Evolutionary conservation across 2,888 invertebrate species (phyloP), one percentile per base, ranked within the genome.

Genomic region (Standfussiana lucernea): DNA sequence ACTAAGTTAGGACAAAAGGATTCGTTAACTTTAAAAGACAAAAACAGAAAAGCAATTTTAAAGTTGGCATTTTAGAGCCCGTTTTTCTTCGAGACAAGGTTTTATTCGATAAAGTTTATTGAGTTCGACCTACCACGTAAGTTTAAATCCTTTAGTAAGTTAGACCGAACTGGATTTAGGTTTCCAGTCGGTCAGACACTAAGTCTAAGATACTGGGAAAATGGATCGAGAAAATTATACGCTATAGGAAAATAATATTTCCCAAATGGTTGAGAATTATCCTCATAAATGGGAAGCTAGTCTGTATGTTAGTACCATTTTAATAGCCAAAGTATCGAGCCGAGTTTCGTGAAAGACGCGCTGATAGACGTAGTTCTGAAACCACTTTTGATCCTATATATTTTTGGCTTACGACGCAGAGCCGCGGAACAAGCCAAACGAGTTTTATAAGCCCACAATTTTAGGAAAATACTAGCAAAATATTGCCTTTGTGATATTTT

Each of bases 41-140:
- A 80, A 69, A 85, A 71, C 75, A 32, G 61, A 77, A 85, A 85
- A 78, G 69, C 75, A 83, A 80, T 83, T 83, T 66, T 24, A 72
- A 79, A 83, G 62, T 72, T 68, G 42, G 32, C 32, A 42, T 62
- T 78, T 64, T 50, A 50, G 42, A 72, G n/a, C 53, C 35, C 53
- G 24, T 47, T 71, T 80, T 73, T 32, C 72, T 73, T 75, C 45
- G 21, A 35, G 13, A 69, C 13, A 37, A 50, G 24, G n/a, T 59
- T 76, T 59, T 56, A 74, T 59, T 71, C 61, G 53, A 75, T 59
- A 72, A 75, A 77, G 15, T 83, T 74, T 76, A 64, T 67, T 53
- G n/a, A 72, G 68, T 78, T 56, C 6, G 45, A 72, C 37, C 65
- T 32, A 70, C 53, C n/a, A 18, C 11, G 45, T 53, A 61, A 35